Percentiles rank a stretch among this genome's conserved stretches.
Conservation (phyloP, 1,140 invertebrate genomes). For the Nasonia giraulti region DNA sequence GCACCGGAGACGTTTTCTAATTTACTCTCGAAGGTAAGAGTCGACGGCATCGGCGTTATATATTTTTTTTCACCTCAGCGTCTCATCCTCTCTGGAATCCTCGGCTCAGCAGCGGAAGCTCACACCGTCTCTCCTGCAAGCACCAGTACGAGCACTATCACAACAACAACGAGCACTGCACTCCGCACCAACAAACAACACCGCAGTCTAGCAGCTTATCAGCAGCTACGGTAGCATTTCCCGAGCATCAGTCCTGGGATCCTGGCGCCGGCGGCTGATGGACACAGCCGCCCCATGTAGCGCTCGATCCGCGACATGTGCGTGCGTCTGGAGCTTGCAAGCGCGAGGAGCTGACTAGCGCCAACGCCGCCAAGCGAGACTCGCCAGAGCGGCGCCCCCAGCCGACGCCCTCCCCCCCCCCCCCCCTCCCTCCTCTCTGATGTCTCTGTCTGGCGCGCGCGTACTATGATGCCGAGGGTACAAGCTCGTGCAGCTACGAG, state of each 20-base stretch:
- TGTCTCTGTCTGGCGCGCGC: not conserved
- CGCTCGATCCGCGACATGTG: not conserved
- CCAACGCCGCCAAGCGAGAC: constrained; percentile 20
- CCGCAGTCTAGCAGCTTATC: not conserved
- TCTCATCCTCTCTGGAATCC: not conserved
- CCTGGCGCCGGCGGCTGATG: not conserved
- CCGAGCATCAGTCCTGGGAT: not conserved
- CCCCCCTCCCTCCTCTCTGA: not conserved
- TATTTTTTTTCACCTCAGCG: not conserved
- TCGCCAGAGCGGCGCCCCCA: constrained; percentile 62
- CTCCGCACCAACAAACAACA: not conserved
- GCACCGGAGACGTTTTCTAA: not conserved
- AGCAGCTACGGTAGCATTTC: not conserved
- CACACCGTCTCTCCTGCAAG: not conserved
- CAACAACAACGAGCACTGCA: not conserved
- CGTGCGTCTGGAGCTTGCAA: not conserved
- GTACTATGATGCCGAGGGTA: not conserved
- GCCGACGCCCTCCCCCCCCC: not conserved
- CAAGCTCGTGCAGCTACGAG: constrained; percentile 42
- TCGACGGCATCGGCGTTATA: no score
- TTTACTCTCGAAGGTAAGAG: not conserved
- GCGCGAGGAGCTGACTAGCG: constrained; percentile 60
- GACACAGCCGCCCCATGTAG: not conserved
- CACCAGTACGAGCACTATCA: not conserved
- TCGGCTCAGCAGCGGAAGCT: not conserved